These are phyloP conservation scores for Donacobius atricapilla DNA, from an alignment of 2,113 vertebrate genomes.

Conservation along the genomic window DNA sequence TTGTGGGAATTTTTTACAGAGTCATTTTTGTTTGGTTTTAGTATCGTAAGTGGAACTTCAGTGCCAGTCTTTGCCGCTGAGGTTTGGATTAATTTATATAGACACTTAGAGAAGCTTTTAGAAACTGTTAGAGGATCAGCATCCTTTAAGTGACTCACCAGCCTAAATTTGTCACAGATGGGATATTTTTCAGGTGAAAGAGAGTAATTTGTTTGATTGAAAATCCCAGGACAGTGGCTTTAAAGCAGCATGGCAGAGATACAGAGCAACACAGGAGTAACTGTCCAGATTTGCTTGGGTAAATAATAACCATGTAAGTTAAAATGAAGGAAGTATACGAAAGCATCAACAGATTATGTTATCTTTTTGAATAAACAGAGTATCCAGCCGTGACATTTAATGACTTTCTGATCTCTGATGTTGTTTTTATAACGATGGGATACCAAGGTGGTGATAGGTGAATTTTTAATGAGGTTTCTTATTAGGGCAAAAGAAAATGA, in stretches of 20 bases:
- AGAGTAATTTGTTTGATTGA: background rate
- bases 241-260: background rate
- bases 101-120: background rate
- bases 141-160: background rate
- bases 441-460: background rate
- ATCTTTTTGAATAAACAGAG: background rate
- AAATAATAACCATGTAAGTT: background rate
- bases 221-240: background rate
- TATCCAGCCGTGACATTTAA: background rate
- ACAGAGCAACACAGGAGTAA: fast-evolving
- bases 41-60: background rate
- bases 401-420: background rate
- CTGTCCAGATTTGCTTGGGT: background rate
- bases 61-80: background rate
- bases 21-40: background rate
- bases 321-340: background rate
- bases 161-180: background rate
- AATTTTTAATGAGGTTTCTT: background rate
- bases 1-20: background rate
- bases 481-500: background rate
- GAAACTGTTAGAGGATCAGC: background rate
- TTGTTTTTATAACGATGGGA: background rate
- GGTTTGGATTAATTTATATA: background rate
- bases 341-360: background rate
- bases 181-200: background rate